Evolutionary conservation across 2,797 vertebrate genomes (phyloP), one percentile per base, ranked within the genome.

Genomic region (Alca torda): DNA sequence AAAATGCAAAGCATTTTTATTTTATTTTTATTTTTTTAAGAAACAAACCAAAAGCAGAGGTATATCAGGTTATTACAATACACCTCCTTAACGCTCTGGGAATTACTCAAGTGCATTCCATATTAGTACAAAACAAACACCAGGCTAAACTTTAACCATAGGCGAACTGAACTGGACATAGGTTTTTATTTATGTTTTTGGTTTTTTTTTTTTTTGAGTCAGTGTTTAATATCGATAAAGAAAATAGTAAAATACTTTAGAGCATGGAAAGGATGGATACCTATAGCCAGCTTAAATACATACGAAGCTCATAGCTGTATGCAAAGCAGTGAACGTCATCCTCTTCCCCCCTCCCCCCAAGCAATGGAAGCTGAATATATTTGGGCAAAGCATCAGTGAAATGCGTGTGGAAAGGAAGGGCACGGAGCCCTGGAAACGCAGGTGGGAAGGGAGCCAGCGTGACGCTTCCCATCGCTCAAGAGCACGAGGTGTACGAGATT

Each of bases 31-130:
- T 74, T 77, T 50, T 50, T 45, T 79, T 63, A 92, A 78, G 90
- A 96, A 79, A 96, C 84, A 92, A 92, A 90, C 78, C 12, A 73
- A 97, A 96, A 98, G 96, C 97, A 97, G 98, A 98, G 98, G 98
- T 98, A 97, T 88, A 97, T 95, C 97, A 96, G 93, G 96, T 94
- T 92, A 91, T 90, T 97, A 65, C 75, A 95, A 96, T 63, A 81
- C 67, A 95, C 96, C 97, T 98, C 98, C 98, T 98, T 98, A 98
- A 97, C 77, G 96, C 86, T 97, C 95, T 92, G 96, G 95, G 88
- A 95, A 98, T 93, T 98, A 96, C 97, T 98, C 98, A 98, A 98
- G 98, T 98, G 98, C 98, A 98, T 97, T 98, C 98, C 83, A 73
- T 95, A 76, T 88, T 95, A 97, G 97, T 98, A 97, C 95, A 98